Evolutionary conservation across 2,113 vertebrate genomes (phyloP).

Genomic region (Antechinus stuartii): DNA sequence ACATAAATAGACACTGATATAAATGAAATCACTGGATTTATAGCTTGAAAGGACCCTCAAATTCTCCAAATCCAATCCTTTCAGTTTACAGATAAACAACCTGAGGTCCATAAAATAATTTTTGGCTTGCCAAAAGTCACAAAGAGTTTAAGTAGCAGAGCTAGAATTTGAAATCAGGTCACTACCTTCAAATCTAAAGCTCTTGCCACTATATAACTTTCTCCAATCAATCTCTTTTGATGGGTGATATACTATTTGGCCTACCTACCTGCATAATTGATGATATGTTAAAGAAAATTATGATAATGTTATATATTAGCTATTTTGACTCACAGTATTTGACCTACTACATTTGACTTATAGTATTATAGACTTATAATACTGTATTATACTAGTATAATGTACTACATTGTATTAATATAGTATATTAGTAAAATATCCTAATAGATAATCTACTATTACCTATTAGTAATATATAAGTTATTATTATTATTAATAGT

Average conservation of each 20-base stretch:
- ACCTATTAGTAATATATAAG: too few species aligned
- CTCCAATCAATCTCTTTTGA: background rate
- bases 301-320: conserved; percentile 1
- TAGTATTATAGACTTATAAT: too few species aligned
- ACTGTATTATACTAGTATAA: too few species aligned
- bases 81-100: background rate
- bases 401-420: too few species aligned
- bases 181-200: background rate
- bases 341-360: too few species aligned
- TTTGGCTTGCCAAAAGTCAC: background rate
- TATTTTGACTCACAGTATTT: conserved; percentile 8
- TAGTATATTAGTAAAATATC: too few species aligned
- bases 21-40: background rate
- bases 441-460: too few species aligned
- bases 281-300: conserved; percentile 35
- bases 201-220: background rate
- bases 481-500: background rate
- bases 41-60: background rate
- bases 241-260: background rate
- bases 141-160: background rate
- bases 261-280: background rate
- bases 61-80: background rate
- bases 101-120: background rate
- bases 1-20: background rate
- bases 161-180: background rate